Evolutionary conservation across 1,140 invertebrate species (phyloP), one percentile per base, ranked within the genome.

Genomic region (Trichonephila inaurata): DNA sequence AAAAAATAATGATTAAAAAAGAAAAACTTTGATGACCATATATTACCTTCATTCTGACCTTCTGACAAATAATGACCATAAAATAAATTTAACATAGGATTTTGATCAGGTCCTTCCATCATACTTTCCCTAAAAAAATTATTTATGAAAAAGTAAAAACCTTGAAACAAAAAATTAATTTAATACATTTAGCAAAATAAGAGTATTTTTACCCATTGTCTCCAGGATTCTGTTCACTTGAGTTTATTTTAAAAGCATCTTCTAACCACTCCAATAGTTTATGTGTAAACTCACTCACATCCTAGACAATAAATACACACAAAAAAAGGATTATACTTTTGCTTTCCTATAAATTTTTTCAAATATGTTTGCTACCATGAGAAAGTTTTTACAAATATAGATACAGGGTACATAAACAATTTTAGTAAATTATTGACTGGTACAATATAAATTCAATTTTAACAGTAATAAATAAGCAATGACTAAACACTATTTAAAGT

Each of bases 201-300:
- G 16, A 40, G 3, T 10, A 18, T 14, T 77, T 6, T 85, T 91
- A 91, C 90, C 90, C 81, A 58, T 91, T 66, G 66, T 91, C 90
- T 62, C 90, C 90, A 28, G 28, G 24, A 21, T 51, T 58, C 21
- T 66, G 88, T 18, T 86, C 21, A 40, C 66, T 51, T 19, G 90
- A 81, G n/a, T 83, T 87, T 14, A 91, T 33, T 93, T 96, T 96
- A 94, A 96, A 96, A 82, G 96, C 96, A 94, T 96, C 96, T 95
- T 96, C 96, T 72, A 96, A 94, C 96, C 96, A 96, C 88, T 96
- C 96, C 61, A 96, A 94, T 14, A 96, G 94, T 93, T 96, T 96
- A 95, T 96, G 96, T 91, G 96, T 96, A 94, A 96, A 96, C 94
- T 96, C 96, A 95, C 96, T 96, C 6, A 96, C 96, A 95, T 96